phyloP scores from a whole-genome alignment of 2,888 invertebrate species.

The Rhaphigaster nebulosa region DNA sequence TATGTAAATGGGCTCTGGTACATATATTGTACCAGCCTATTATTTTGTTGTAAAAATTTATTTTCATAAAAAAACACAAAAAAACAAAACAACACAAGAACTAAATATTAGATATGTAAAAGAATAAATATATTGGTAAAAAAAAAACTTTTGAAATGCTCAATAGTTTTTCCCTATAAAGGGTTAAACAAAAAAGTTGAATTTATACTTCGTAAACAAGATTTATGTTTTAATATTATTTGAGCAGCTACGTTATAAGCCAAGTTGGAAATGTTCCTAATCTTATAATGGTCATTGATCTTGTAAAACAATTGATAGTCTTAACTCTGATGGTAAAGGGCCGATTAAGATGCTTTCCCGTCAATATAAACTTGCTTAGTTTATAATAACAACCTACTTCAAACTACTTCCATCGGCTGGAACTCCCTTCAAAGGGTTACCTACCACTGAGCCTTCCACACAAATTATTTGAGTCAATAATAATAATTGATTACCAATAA shows the following conservation, averaged over 20 bases:
- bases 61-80: no score
- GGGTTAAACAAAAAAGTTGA: no score
- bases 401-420: not conserved
- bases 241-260: not conserved
- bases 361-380: not conserved
- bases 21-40: no score
- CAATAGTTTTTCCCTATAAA: no score
- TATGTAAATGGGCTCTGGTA: no score
- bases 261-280: not conserved
- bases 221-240: not conserved
- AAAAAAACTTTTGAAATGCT: no score
- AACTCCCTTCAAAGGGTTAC: not conserved
- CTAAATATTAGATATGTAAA: no score
- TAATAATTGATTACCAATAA: not conserved
- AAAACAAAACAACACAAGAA: no score
- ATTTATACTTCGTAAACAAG: no score
- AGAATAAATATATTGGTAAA: no score
- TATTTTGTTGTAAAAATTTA: no score
- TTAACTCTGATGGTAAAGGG: not conserved
- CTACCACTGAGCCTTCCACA: not conserved
- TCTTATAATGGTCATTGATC: not conserved
- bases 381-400: conserved; percentile 22
- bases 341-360: not conserved
- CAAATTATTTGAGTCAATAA: not conserved
- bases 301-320: not conserved